Percentiles rank a stretch among this genome's conserved stretches.
Conservation (phyloP, 2,113 vertebrate genomes). For the Gopherus flavomarginatus region DNA sequence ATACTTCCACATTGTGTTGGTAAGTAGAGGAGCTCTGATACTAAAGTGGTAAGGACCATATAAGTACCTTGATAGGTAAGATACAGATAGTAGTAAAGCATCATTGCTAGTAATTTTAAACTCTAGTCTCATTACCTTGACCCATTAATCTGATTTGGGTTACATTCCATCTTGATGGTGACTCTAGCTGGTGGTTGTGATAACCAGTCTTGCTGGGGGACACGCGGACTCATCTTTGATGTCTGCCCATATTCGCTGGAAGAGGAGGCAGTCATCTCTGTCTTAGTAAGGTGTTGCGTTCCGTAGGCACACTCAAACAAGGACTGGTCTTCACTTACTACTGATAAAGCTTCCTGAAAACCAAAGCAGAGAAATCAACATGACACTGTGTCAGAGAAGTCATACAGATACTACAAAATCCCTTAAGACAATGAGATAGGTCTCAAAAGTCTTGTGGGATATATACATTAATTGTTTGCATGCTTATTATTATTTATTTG, state of each 20-base stretch:
- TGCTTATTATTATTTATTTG: not conserved
- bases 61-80: no score
- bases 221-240: conserved; percentile 88
- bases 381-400: not conserved
- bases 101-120: not conserved
- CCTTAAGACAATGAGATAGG: not conserved
- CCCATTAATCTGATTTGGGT: conserved; percentile 86
- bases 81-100: not conserved
- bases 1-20: not conserved
- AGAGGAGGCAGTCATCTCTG: conserved; percentile 90
- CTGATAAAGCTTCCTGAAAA: conserved; percentile 88
- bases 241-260: conserved; percentile 89
- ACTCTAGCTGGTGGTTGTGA: conserved; percentile 84
- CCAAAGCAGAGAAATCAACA: not conserved
- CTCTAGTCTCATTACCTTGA: conserved; percentile 81
- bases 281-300: conserved; percentile 83
- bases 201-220: conserved; percentile 90
- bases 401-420: rapidly evolving
- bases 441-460: not conserved
- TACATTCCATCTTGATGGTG: conserved; percentile 92
- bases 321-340: conserved; percentile 91
- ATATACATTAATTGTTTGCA: rapidly evolving
- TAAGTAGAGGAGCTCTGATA: not conserved
- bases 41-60: not conserved
- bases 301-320: conserved; percentile 91